Evolutionary conservation across 1,140 invertebrate species (phyloP), one percentile per base, ranked within the genome.

Genomic region (Cydia strobilella): DNA sequence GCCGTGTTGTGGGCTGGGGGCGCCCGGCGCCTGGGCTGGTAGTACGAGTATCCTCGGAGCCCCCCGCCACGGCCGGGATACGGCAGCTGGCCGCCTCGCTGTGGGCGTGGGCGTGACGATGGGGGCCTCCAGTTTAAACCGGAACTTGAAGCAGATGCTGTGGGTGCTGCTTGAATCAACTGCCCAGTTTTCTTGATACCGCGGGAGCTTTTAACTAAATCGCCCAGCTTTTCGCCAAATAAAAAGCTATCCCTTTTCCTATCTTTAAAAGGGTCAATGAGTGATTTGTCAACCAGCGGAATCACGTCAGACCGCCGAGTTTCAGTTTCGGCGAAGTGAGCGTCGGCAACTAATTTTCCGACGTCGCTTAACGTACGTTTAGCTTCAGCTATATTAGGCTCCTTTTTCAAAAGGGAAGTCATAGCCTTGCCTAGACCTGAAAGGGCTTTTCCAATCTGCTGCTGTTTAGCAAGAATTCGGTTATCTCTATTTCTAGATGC

Each of bases 221-320:
- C 74, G 13, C 76, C 63, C 18, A 77, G 18, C 1, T 75, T 77
- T 7, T 75, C 74, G 2, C 74, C 74, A 35, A 77, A 77, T 13
- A 77, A 18, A 39, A 66, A 73, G 13, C 71, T n/a, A n/a, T n/a
- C n/a, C n/a, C n/a, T n/a, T n/a, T n/a, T n/a, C n/a, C n/a, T n/a
- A n/a, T n/a, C n/a, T 65, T 77, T 77, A 15, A 77, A 73, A 1
- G 62, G 35, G 13, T 42, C 72, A 7, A 65, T 20, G 13, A 74
- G 20, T 0, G 20, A 39, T 62, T 77, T 77, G 39, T 77, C 76
- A 18, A 77, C n/a, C 20, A 77, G 51, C 25, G 74, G 74, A 2
- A 45, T 73, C 42, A 77, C 45, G 5, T 75, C 6, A 12, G 74
- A 73, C 1, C 72, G 51, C 7, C 76, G 71, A 3, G 76, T 77